Conservation (phyloP, 2,113 vertebrate species). For the Oreochromis tanganicae region DNA sequence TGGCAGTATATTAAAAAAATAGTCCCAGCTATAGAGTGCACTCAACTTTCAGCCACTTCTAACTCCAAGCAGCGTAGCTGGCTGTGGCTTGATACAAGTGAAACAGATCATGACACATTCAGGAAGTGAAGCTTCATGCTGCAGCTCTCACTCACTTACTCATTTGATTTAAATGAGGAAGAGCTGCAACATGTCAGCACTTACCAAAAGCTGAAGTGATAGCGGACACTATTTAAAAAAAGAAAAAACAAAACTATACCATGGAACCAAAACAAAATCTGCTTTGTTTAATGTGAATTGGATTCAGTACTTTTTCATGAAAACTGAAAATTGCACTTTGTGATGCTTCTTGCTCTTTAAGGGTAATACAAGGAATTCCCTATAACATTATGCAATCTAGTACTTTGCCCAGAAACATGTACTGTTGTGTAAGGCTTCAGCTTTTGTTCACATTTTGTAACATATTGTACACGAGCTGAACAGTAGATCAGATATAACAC, state of each 20-base stretch:
- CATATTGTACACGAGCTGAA: neutral
- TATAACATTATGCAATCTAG: neutral
- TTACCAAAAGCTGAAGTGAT: neutral
- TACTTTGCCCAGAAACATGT: neutral
- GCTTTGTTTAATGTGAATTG: neutral
- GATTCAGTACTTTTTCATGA: neutral
- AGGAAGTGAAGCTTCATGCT: slow-evolving; percentile 46
- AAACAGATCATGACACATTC: slow-evolving; percentile 26
- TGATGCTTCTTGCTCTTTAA: neutral
- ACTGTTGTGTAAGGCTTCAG: neutral
- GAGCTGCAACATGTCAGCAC: slow-evolving; percentile 29
- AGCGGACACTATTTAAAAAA: neutral
- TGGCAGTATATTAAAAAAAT: neutral
- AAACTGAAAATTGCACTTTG: neutral
- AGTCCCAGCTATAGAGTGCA: neutral
- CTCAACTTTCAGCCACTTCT: neutral
- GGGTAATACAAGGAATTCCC: neutral
- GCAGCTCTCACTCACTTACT: slow-evolving; percentile 14
- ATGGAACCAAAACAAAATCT: neutral
- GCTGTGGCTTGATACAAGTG: slow-evolving; percentile 1
- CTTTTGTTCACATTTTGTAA: neutral
- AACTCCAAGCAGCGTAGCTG: neutral
- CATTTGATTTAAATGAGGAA: slow-evolving; percentile 71
- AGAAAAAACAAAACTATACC: neutral
- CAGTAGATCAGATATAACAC: neutral